Base-by-base conservation (phyloP, 2,888 invertebrate genomes). In the Parascotia fuliginaria region DNA sequence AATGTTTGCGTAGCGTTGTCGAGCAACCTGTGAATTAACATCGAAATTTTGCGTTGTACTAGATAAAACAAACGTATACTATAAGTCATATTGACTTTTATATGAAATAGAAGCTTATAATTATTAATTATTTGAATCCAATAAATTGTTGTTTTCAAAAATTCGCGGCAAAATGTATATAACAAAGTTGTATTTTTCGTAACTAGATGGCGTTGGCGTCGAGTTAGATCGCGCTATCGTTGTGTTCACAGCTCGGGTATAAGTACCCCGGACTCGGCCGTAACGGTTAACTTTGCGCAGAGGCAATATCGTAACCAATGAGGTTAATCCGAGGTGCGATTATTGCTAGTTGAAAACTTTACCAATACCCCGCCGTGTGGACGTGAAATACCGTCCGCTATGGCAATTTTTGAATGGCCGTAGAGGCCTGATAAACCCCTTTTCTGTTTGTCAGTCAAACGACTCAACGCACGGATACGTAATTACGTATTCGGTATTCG, bases 331-430 rank as follows among this genome's bases (percentile, higher is more conserved):
- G 96, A 95, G 96, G 95, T 95, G 96, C 95, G 95, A 95, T 96
- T 95, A 96, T 96, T 96, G 96, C 96, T 96, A 96, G 95, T 96
- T 96, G 96, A 96, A 96, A 96, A 96, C 96, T 96, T 95, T 95
- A 96, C 96, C 96, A 96, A 96, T 96, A 96, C 96, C 96, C 96
- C 95, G 96, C 95, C 95, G 91, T 93, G 95, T 93, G 95, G 95
- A 94, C 95, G 95, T 96, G 96, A 95, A 96, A 96, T 94, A 95
- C 93, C 95, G 95, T 22, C 28, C 24, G 47, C 38, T 45, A 40
- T 47, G 1, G 16, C 22, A 31, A 29, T 31, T 19, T 16, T 40
- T 38, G 38, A n/a, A 19, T 1, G 19, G 36, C 19, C 36, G 11
- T 36, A 22, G 1, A 1, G 19, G 19, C 7, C 19, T 36, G 2